Evolutionary conservation across 2,888 invertebrate species (phyloP).

Genomic region (Asteroscopus sphinx): DNA sequence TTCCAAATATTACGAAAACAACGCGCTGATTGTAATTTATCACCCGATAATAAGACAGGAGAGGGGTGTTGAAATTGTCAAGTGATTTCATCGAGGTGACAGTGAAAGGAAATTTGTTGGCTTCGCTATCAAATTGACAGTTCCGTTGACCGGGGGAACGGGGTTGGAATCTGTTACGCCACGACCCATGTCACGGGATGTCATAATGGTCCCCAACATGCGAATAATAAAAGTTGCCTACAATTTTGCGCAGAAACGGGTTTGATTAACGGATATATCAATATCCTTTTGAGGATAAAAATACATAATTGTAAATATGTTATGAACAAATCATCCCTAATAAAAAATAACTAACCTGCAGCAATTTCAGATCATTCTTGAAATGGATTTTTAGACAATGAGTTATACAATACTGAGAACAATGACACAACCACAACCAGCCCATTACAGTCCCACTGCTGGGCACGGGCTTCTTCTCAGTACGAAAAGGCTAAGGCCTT

Average conservation of each 20-base stretch:
- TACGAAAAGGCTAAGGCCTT: too few relatives aligned
- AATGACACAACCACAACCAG: too few relatives aligned
- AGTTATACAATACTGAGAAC: too few relatives aligned
- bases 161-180: conserved; percentile 77
- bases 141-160: conserved; percentile 75
- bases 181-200: conserved; percentile 81
- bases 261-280: conserved; percentile 71
- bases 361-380: too few relatives aligned
- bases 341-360: too few relatives aligned
- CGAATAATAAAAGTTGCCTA: conserved; percentile 75
- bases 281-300: conserved; percentile 59
- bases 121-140: conserved; percentile 83
- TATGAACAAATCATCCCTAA: conserved; percentile 17
- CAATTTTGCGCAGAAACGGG: conserved; percentile 67
- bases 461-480: too few relatives aligned
- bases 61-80: conserved; percentile 66
- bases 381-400: not conserved
- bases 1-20: conserved; percentile 46
- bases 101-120: conserved; percentile 75
- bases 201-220: conserved; percentile 78
- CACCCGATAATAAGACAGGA: conserved; percentile 64
- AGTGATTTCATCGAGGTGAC: conserved; percentile 76
- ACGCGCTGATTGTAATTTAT: conserved; percentile 63
- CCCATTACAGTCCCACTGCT: too few relatives aligned
- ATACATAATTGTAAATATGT: conserved; percentile 32